Base-by-base conservation (phyloP, 2,797 vertebrate species). In the Ptychobarbus kaznakovi region DNA sequence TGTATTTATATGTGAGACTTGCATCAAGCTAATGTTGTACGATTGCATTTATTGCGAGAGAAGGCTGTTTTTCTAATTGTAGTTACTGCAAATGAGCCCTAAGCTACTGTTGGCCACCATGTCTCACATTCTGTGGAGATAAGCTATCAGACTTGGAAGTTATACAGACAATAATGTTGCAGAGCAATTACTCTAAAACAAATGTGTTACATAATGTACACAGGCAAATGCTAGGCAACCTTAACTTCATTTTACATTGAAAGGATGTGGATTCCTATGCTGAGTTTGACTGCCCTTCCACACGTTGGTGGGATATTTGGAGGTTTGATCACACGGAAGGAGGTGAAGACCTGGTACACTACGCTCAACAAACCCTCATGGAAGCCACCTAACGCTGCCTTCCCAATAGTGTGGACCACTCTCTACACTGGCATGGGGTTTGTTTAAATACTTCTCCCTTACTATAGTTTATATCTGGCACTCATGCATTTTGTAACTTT, bases 381-480 rank as follows among this genome's bases (percentile, higher is more conserved):
- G 96, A 92, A 93, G 3, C 95, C 96, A 28, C 95, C 95, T 0
- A 96, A 96, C 28, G 92, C 88, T 46, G 94, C 92, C 1, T 96
- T 96, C 87, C 91, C 94, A 12, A 38, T 96, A 9, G 95, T 90
- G 79, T 96, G 96, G 96, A 94, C 94, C 2, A 89, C 92, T 77
- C 91, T 96, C 49, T 96, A 96, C 87, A 95, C 96, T 16, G 92
- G 95, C 78, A 96, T 96, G 95, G 96, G 96, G 96, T 96, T 73
- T 91, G 93, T 74, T 22, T 2, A 61, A 25, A 12, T 15, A 53
- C 16, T 20, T 13, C 3, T 0, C 44, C 4, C 10, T 38, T 25
- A 25, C 15, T 79, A 51, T 5, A 15, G 46, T 49, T 16, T 49
- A 10, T 44, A n/a, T 38, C 7, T n/a, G 20, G 9, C 20, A 4